phyloP scores from a whole-genome alignment of 2,113 vertebrate genomes.

The Brienomyrus brachyistius region DNA sequence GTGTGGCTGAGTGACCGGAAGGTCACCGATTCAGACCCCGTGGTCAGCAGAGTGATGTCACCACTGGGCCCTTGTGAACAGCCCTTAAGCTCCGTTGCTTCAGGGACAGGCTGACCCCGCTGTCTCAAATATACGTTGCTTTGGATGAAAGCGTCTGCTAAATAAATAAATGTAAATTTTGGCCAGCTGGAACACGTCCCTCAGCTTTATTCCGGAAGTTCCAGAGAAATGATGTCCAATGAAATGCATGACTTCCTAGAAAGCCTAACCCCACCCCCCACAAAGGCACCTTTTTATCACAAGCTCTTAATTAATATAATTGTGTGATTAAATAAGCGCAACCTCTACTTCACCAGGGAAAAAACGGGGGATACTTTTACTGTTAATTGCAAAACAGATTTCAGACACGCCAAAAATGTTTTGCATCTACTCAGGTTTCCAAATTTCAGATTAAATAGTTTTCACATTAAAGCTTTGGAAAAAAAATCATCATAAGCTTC shows the following conservation, averaged over 20 bases:
- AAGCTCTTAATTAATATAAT: slow-evolving; percentile 12
- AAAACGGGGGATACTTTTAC: background rate
- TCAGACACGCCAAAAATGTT: background rate
- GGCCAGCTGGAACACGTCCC: background rate
- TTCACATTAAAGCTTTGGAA: background rate
- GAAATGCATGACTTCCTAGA: background rate
- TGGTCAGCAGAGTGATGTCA: background rate
- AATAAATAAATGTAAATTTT: background rate
- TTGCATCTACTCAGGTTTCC: background rate
- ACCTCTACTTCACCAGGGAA: background rate
- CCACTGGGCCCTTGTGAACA: background rate
- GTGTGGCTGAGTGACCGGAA: background rate
- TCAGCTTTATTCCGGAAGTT: background rate
- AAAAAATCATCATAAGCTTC: background rate
- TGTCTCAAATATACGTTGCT: background rate
- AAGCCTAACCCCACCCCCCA: background rate
- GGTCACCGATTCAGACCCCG: background rate
- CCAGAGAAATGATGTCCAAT: background rate
- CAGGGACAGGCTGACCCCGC: background rate
- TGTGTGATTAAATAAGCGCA: background rate
- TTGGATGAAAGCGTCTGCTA: background rate
- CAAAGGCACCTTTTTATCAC: background rate
- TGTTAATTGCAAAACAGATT: background rate
- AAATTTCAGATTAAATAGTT: background rate
- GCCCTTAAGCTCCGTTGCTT: background rate